Conservation (phyloP, 2,888 invertebrate genomes). For the Euzophera pinguis region DNA sequence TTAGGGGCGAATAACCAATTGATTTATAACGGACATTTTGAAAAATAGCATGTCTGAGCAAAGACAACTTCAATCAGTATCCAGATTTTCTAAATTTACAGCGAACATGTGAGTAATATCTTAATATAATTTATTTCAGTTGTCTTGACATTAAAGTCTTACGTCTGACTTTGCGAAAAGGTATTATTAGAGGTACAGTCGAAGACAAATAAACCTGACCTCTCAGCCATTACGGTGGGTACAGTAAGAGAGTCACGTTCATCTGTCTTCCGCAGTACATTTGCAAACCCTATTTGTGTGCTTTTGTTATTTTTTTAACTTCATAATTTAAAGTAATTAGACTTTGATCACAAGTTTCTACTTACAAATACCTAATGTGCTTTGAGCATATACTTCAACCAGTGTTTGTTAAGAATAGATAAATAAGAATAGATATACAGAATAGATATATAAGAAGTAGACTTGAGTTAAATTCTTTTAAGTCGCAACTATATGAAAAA, state of each 20-base stretch:
- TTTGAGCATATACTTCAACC: no score
- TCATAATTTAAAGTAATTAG: no score
- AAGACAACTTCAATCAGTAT: slow-evolving; percentile 51
- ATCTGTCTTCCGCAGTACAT: no score
- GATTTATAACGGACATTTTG: slow-evolving; percentile 70
- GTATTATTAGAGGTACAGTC: not conserved
- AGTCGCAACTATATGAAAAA: no score
- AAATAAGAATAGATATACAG: no score
- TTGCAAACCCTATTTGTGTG: not conserved
- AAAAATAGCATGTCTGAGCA: slow-evolving; percentile 61
- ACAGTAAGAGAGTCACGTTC: no score
- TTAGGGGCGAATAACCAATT: slow-evolving; percentile 69
- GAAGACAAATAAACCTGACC: no score
- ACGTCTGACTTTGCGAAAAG: not conserved
- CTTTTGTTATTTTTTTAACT: not conserved
- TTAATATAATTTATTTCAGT: slow-evolving; percentile 18
- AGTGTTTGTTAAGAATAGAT: not conserved
- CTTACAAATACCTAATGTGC: no score
- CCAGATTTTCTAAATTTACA: slow-evolving; percentile 61
- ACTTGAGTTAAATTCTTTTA: no score
- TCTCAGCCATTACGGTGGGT: no score
- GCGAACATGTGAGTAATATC: slow-evolving; percentile 41
- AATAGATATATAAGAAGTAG: no score
- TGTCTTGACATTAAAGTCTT: not conserved
- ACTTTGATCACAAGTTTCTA: no score